A percentile compares a stretch with the other conserved stretches of the same genome.
phyloP scores from a whole-genome alignment of 1,140 invertebrate genomes.

The Belonocnema kinseyi region DNA sequence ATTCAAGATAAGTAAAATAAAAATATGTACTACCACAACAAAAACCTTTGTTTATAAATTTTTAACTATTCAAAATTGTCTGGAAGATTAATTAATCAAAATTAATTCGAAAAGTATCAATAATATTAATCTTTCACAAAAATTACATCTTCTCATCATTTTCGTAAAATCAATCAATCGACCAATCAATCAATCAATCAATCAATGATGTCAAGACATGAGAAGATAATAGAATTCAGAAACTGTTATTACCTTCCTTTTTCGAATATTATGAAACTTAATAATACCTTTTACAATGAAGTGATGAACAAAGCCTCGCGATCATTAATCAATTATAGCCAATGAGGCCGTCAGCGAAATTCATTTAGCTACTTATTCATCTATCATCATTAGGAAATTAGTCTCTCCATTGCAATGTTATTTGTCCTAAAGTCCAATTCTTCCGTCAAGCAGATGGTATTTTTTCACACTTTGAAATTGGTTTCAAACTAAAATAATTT shows the following conservation, averaged over 20 bases:
- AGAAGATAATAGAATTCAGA: too few relatives aligned
- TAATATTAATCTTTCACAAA: not conserved
- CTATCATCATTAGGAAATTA: slow-evolving; percentile 72
- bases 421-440: slow-evolving; percentile 32
- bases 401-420: slow-evolving; percentile 30
- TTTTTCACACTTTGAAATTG: slow-evolving; percentile 9
- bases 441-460: slow-evolving; percentile 6
- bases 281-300: slow-evolving; percentile 11
- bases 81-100: too few relatives aligned
- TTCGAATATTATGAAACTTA: not conserved
- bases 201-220: slow-evolving; percentile 12
- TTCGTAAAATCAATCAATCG: not conserved
- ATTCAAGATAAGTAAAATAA: too few relatives aligned
- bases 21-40: too few relatives aligned
- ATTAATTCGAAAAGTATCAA: not conserved
- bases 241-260: too few relatives aligned
- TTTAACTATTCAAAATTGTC: too few relatives aligned
- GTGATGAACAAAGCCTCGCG: slow-evolving; percentile 55
- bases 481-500: not conserved
- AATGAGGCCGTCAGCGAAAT: slow-evolving; percentile 69
- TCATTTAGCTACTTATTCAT: slow-evolving; percentile 73
- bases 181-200: not conserved
- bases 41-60: too few relatives aligned
- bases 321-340: slow-evolving; percentile 68
- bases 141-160: not conserved